Base-by-base conservation (phyloP, 2,888 invertebrate genomes). In the Lapara coniferarum region DNA sequence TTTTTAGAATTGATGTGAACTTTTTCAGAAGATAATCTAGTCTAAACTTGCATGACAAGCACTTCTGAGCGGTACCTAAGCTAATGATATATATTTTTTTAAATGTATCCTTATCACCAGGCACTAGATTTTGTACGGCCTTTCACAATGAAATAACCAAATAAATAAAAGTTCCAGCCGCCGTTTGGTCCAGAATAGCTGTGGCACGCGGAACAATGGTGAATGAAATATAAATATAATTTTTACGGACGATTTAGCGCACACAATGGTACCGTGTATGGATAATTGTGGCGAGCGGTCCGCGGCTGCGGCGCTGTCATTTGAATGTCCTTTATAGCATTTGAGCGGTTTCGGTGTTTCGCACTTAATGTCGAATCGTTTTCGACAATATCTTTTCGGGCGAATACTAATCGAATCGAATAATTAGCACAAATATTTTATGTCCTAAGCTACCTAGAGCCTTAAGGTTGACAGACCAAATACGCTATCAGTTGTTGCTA, bases 281-380 rank as follows among this genome's bases (percentile, higher is more conserved):
- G 67, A 67, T 59, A 66, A 71, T 57, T 53, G 68, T 70, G 68
- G 58, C 70, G 58, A 58, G 49, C 70, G 72, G 69, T 12, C 66
- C 46, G 58, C 66, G 68, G 66, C 69, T 13, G 49, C 37, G 51
- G 53, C 14, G 66, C 51, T 69, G 44, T 66, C 63, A 70, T 70
- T 69, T 69, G 25, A 51, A 14, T 30, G 51, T 56, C 69, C 57
- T 46, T 63, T 63, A 19, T 19, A 19, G 16, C 57, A 7, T 63
- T 63, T 63, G 46, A 63, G 46, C 19, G 49, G 16, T 63, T 63
- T 63, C 16, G 49, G 46, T 59, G 59, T 16, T 46, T 5, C 16
- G 63, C 49, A 57, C 30, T 13, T 30, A 46, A 16, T 10, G 16
- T 1, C 6, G 16, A 63, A 46, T 4, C 46, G 44, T 44, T 16